Base-by-base conservation (phyloP, 2,113 vertebrate genomes). In the Neoarius graeffei region DNA sequence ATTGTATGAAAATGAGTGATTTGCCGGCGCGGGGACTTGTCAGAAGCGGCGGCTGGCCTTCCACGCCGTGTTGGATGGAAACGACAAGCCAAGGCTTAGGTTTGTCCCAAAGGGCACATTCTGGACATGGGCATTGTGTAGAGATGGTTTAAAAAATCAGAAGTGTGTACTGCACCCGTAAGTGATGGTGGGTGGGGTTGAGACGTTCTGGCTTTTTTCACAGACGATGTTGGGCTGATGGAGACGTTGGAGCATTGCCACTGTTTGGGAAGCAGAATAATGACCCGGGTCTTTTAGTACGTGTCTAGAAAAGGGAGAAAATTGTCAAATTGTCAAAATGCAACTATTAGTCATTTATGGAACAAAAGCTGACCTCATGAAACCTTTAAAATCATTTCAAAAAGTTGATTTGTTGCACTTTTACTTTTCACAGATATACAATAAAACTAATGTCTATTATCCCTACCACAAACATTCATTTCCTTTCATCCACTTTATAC, bases 1-100 rank as follows among this genome's bases (percentile, higher is more conserved):
- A 95, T 95, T 96, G 95, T 96, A 93, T 95, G 92, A 94, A 94
- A 94, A 93, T 94, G 94, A 95, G 94, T 95, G 94, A 95, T 96
- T 95, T 94, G 94, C 94, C 83, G 86, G 62, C 90, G 86, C 89
- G 19, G 85, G 88, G 91, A 88, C 89, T 91, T 92, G 92, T 89
- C 86, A 92, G 91, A 89, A 93, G 93, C 90, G 90, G 86, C 92
- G 85, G 93, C 86, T 84, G 77, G 92, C 84, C 88, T 89, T 87
- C 79, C 88, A 81, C 71, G 91, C 76, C 89, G 86, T 87, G 86
- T 71, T 84, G 91, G 85, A 77, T 84, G 89, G 73, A 89, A 86
- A 92, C 83, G 87, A 79, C 82, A 82, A 48, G 83, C 52, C 79
- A 87, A 87, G 74, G 13, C 74, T 67, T 67, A 74, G 73, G 85